Base-by-base conservation (phyloP, 1,140 invertebrate genomes). In the Hyles euphorbiae region DNA sequence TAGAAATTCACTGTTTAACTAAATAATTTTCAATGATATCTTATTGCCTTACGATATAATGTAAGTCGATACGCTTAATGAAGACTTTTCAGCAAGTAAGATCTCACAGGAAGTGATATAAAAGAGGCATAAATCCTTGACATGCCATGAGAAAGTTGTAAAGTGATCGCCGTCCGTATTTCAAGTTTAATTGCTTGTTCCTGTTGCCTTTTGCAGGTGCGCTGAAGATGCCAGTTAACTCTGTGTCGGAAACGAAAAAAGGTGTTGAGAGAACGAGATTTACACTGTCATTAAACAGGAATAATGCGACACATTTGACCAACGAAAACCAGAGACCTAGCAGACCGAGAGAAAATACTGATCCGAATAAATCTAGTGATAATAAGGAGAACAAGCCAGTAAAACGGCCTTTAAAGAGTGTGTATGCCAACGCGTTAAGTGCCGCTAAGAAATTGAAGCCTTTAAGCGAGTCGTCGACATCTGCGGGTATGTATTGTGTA, bases 211-310 rank as follows among this genome's bases (percentile, higher is more conserved):
- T 88, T 81, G 9, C 77, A 89, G 88, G 86, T 88, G 79, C 86
- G 67, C 88, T 87, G 86, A 89, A 88, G 85, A 89, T 89, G 88
- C 86, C 82, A 84, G 77, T 87, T 81, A 88, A 88, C 74, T 82
- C 75, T 74, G 69, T 79, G 56, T 71, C 76, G 60, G 83, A 83
- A 87, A 82, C 70, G 56, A 88, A 84, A 81, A 84, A 87, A 84
- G 80, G 78, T 76, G 80, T 80, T 60, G 77, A 81, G 60, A 89
- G 81, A 81, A 56, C 76, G 58, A 88, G 76, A 81, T 81, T 85
- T 74, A 81, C 80, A 58, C 75, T 88, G 36, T 87, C 83, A 60
- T 66, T 88, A 63, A 86, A 81, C 44, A 87, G 69, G 75, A 87
- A 87, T 78, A 89, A 88, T 86, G 81, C 76, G 65, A 66, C 71